These are phyloP conservation scores for Drosophila macrospina DNA, from an alignment of 2,888 invertebrate species.

Conservation along the genomic window DNA sequence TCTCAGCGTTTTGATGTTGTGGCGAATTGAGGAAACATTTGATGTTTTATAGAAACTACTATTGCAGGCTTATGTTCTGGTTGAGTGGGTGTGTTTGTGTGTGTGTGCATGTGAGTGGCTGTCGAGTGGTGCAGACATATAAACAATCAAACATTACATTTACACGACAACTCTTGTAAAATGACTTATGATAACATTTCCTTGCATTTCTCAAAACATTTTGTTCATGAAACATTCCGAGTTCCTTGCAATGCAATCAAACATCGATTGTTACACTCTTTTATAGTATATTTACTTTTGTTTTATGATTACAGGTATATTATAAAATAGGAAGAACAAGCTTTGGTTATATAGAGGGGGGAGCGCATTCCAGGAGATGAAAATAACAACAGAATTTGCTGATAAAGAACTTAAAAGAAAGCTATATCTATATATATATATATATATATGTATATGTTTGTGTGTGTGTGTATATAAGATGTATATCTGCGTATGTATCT, in stretches of 20 bases:
- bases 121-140: slow-evolving; percentile 32
- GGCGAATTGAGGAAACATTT: slow-evolving; percentile 46
- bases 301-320: slow-evolving; percentile 54
- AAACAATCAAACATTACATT: slow-evolving; percentile 29
- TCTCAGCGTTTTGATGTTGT: slow-evolving; percentile 47
- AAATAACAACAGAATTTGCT: slow-evolving; percentile 16
- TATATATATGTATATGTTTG: slow-evolving; percentile 1
- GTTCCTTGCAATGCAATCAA: slow-evolving; percentile 5
- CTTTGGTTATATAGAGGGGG: slow-evolving; percentile 66
- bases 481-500: slow-evolving; percentile 11
- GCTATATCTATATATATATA: slow-evolving; percentile 12
- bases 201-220: slow-evolving; percentile 4
- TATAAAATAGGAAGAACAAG: slow-evolving; percentile 69
- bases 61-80: slow-evolving; percentile 56
- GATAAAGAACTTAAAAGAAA: slow-evolving; percentile 29
- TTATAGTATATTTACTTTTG: slow-evolving; percentile 8
- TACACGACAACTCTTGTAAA: slow-evolving; percentile 23
- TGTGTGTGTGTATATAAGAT: slow-evolving; percentile 10
- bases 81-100: neutral
- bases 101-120: neutral
- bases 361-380: slow-evolving; percentile 11
- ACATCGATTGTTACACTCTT: slow-evolving; percentile 10
- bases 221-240: slow-evolving; percentile 25
- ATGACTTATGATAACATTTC: slow-evolving; percentile 25
- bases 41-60: slow-evolving; percentile 65